A percentile compares a stretch with the other conserved stretches of the same genome.
Evolutionary conservation across 1,140 invertebrate genomes (phyloP).

Genomic region (Cotesia chilonis): DNA sequence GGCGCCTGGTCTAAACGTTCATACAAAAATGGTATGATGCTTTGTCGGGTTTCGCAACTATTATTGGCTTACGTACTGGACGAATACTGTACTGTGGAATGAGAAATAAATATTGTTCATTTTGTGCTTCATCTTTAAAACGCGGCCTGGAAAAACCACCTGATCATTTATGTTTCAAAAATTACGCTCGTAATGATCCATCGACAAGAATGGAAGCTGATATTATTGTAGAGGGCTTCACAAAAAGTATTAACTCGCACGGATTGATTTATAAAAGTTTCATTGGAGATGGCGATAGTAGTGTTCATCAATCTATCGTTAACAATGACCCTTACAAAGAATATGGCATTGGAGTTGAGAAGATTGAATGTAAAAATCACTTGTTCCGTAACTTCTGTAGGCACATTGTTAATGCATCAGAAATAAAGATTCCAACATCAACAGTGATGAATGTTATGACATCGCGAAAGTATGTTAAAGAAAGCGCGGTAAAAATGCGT

Average conservation of each 20-base stretch:
- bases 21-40: slow-evolving; percentile 45
- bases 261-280: slow-evolving; percentile 48
- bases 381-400: slow-evolving; percentile 44
- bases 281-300: slow-evolving; percentile 55
- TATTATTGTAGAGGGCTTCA: slow-evolving; percentile 56
- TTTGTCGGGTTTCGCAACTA: slow-evolving; percentile 45
- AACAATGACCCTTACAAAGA: slow-evolving; percentile 38
- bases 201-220: slow-evolving; percentile 59
- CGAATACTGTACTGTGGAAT: slow-evolving; percentile 52
- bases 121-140: slow-evolving; percentile 45
- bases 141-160: slow-evolving; percentile 34
- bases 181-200: slow-evolving; percentile 43
- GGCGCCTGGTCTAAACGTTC: slow-evolving; percentile 52
- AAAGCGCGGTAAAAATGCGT: too few relatives aligned
- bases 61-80: slow-evolving; percentile 49
- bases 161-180: slow-evolving; percentile 49
- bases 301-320: slow-evolving; percentile 40
- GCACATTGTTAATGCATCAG: slow-evolving; percentile 37
- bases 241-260: slow-evolving; percentile 45
- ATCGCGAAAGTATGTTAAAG: too few relatives aligned
- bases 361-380: slow-evolving; percentile 48
- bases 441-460: background rate
- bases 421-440: slow-evolving; percentile 18
- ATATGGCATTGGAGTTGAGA: slow-evolving; percentile 43
- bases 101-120: slow-evolving; percentile 51